These are phyloP conservation scores for Mus spicilegus DNA, from an alignment of 2,113 vertebrate genomes.

Conservation along the genomic window DNA sequence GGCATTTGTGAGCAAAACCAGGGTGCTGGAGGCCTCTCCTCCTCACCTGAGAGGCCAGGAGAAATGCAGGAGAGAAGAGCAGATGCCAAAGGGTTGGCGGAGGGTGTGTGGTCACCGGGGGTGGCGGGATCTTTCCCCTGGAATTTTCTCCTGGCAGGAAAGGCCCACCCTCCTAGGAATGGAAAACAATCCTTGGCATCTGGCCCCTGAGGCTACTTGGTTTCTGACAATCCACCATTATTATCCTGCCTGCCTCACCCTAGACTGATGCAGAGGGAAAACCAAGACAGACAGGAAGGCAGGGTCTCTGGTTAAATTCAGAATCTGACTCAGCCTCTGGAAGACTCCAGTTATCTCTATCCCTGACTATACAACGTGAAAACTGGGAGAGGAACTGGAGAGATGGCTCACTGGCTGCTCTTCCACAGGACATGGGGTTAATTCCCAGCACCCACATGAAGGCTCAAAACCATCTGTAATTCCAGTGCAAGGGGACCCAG, in stretches of 20 bases:
- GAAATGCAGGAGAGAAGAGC: background rate
- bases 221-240: slow-evolving; percentile 73
- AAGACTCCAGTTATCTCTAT: background rate
- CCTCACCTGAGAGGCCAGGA: background rate
- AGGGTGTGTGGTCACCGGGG: slow-evolving; percentile 60
- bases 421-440: background rate
- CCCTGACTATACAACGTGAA: background rate
- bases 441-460: background rate
- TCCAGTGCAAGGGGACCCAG: background rate
- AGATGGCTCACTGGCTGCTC: background rate
- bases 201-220: slow-evolving; percentile 52
- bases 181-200: slow-evolving; percentile 78
- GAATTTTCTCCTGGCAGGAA: slow-evolving; percentile 80
- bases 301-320: background rate
- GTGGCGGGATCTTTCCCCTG: slow-evolving; percentile 53
- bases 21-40: background rate
- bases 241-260: slow-evolving; percentile 34
- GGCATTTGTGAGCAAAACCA: background rate
- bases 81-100: background rate
- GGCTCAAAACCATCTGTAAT: background rate
- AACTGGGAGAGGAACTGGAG: background rate
- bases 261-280: slow-evolving; percentile 42
- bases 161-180: slow-evolving; percentile 58
- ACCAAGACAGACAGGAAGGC: slow-evolving; percentile 30
- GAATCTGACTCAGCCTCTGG: background rate